A percentile compares a stretch with the other conserved stretches of the same genome.
These are phyloP conservation scores for Physella acuta DNA, from an alignment of 1,140 invertebrate genomes.

Conservation along the genomic window DNA sequence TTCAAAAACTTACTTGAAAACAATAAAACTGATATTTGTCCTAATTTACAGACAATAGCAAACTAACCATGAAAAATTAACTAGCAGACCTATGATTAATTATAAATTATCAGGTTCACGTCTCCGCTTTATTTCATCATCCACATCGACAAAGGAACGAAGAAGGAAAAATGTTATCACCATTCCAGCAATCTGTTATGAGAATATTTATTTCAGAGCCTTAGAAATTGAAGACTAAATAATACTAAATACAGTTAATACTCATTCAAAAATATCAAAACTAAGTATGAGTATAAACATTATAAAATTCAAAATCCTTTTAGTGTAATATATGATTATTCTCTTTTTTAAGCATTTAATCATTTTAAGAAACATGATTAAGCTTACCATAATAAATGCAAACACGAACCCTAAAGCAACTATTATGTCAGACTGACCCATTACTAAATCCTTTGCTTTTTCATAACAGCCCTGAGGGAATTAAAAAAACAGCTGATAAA, in stretches of 20 bases:
- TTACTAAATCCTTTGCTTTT: constrained; percentile 29
- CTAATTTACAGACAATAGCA: too few relatives aligned
- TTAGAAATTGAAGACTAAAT: neutral
- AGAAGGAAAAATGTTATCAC: constrained; percentile 28
- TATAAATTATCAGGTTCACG: neutral
- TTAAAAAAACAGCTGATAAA: constrained; percentile 1
- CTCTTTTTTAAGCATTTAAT: neutral
- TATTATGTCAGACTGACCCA: constrained; percentile 32
- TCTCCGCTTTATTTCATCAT: constrained; percentile 2
- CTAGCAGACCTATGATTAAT: too few relatives aligned
- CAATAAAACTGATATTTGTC: too few relatives aligned
- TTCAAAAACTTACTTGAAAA: too few relatives aligned
- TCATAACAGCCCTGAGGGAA: constrained; percentile 39
- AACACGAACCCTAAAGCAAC: constrained; percentile 41
- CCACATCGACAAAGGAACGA: neutral
- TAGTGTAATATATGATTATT: neutral
- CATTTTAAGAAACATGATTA: neutral
- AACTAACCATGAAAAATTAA: too few relatives aligned
- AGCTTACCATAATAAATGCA: constrained; percentile 39
- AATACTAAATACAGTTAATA: neutral
- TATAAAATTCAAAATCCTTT: neutral
- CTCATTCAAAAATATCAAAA: neutral
- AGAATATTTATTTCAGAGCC: neutral
- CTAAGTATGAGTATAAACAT: neutral
- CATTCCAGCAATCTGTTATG: constrained; percentile 27